phyloP scores from a whole-genome alignment of 2,888 invertebrate genomes.

The Lydus trimaculatus region DNA sequence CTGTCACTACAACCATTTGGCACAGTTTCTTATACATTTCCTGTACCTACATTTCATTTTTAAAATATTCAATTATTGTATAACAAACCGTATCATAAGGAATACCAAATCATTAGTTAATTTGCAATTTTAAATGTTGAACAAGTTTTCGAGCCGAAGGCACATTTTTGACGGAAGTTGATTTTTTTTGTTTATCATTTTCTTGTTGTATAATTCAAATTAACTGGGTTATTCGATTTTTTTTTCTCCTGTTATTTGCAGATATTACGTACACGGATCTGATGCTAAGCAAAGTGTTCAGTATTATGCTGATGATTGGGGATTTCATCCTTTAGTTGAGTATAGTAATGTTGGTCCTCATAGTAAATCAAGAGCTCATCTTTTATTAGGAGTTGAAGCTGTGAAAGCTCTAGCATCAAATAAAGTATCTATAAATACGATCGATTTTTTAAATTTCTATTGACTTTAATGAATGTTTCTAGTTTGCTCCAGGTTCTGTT shows the following conservation, averaged over 20 bases:
- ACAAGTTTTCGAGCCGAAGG: neutral
- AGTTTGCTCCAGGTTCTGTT: slow-evolving; percentile 24
- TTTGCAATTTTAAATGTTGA: neutral
- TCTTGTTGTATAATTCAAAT: neutral
- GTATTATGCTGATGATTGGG: slow-evolving; percentile 70
- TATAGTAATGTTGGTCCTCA: slow-evolving; percentile 64
- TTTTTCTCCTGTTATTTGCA: slow-evolving; percentile 31
- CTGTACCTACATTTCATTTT: too few relatives aligned
- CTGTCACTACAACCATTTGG: neutral
- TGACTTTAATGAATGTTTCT: slow-evolving; percentile 11
- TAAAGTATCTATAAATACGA: slow-evolving; percentile 40
- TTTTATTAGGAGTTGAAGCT: slow-evolving; percentile 67
- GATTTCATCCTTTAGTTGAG: slow-evolving; percentile 70
- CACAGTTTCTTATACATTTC: neutral
- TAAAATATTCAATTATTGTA: neutral
- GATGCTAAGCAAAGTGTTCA: slow-evolving; percentile 64
- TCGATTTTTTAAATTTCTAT: neutral
- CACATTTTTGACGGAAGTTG: neutral
- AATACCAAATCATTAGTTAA: neutral
- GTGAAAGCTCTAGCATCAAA: slow-evolving; percentile 60
- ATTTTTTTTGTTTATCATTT: neutral
- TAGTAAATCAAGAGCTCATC: slow-evolving; percentile 62
- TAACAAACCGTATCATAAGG: neutral
- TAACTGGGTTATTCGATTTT: neutral
- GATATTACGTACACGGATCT: slow-evolving; percentile 55